A percentile compares a stretch with the other conserved stretches of the same genome.
phyloP scores from a whole-genome alignment of 2,113 vertebrate genomes.

The Scomber scombrus region DNA sequence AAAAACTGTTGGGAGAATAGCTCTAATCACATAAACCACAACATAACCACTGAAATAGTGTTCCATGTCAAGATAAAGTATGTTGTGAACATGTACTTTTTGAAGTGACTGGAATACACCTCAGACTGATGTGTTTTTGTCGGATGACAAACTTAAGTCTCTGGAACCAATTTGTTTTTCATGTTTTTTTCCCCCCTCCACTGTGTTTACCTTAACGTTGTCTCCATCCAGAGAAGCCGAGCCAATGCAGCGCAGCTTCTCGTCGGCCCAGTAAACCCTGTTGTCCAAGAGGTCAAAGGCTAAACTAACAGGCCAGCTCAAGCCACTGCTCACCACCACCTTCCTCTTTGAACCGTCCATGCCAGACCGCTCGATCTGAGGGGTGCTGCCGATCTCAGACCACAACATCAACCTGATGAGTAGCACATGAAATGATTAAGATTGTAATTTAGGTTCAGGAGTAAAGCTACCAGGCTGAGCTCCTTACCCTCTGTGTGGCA shows the following conservation, averaged over 20 bases:
- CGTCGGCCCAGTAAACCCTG: conserved; percentile 93
- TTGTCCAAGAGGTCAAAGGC: conserved; percentile 86
- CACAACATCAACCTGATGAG: conserved; percentile 91
- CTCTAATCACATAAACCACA: too few relatives aligned
- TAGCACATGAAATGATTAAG: neutral
- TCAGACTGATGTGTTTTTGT: too few relatives aligned
- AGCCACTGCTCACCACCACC: conserved; percentile 81
- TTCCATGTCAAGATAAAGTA: neutral
- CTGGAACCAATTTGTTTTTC: too few relatives aligned
- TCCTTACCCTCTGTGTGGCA: conserved; percentile 89
- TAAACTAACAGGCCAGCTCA: conserved; percentile 91
- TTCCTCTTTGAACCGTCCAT: conserved; percentile 91
- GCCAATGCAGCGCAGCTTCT: conserved; percentile 89
- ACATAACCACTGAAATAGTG: neutral
- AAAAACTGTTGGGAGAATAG: neutral
- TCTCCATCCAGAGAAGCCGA: conserved; percentile 89
- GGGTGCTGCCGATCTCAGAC: conserved; percentile 89
- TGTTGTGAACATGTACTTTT: neutral
- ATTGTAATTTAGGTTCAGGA: neutral
- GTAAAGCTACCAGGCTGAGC: neutral
- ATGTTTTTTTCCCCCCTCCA: too few relatives aligned
- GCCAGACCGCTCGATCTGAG: conserved; percentile 87
- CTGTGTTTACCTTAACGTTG: conserved; percentile 81
- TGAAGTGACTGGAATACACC: neutral
- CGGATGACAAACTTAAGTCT: too few relatives aligned